These are phyloP conservation scores for Eulemur albifrons DNA, from an alignment of 2,797 vertebrate genomes.

Conservation along the genomic window DNA sequence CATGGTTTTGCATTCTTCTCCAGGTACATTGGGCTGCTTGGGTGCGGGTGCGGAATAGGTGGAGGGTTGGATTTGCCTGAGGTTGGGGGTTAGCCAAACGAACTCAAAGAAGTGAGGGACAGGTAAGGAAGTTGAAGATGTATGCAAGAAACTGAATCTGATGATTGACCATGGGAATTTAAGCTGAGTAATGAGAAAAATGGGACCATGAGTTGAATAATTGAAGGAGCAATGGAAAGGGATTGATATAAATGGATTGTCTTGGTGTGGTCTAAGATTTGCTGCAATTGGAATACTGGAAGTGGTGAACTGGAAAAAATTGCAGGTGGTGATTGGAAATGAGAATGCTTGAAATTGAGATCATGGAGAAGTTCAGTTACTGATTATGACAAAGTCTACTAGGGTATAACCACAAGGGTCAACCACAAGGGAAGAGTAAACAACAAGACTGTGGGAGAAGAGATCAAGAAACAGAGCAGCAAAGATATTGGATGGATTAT, in stretches of 20 bases:
- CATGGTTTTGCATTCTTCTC: not conserved
- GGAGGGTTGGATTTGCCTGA: not conserved
- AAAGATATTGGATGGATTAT: not conserved
- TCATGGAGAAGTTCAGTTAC: not conserved
- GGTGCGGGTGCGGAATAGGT: not conserved
- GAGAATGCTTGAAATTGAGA: not conserved
- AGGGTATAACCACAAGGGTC: not conserved
- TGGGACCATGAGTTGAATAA: not conserved
- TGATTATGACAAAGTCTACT: not conserved
- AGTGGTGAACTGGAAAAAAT: not conserved
- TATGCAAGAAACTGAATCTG: not conserved
- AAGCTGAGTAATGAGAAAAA: not conserved
- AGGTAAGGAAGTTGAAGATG: not conserved
- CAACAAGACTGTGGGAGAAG: not conserved
- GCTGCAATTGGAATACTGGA: not conserved
- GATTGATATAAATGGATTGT: not conserved
- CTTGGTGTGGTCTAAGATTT: not conserved
- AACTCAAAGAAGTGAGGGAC: not conserved
- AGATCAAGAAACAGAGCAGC: not conserved
- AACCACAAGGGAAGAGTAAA: not conserved
- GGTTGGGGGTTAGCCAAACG: not conserved
- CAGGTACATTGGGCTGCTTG: not conserved
- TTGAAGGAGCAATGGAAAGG: not conserved
- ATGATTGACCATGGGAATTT: not conserved
- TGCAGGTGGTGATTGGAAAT: not conserved